Conservation (phyloP, 2,888 invertebrate genomes). For the Caenorhabditis sp. region DNA sequence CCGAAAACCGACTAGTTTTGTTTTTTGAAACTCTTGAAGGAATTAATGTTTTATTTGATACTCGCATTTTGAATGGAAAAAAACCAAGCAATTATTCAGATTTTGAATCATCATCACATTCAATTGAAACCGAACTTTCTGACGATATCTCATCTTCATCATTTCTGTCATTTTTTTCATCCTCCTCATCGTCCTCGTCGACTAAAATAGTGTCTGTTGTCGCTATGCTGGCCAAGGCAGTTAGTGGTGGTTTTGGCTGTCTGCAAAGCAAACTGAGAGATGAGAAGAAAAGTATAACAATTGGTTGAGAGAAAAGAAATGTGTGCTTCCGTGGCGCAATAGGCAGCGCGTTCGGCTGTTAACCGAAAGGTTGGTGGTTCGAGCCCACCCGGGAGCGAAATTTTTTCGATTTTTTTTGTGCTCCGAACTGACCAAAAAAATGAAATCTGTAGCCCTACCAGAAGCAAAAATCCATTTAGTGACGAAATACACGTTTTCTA, state of each 20-base stretch:
- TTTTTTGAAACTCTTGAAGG: no score
- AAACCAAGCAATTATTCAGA: conserved; percentile 8
- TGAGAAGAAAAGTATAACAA: conserved; percentile 10
- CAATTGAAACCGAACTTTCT: conserved; percentile 31
- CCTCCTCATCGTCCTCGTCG: conserved; percentile 23
- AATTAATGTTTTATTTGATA: no score
- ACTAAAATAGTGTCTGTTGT: conserved; percentile 41
- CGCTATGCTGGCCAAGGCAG: conserved; percentile 40
- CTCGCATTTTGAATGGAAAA: conserved; percentile 3
- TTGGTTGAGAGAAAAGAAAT: not conserved
- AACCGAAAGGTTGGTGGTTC: conserved; percentile 65
- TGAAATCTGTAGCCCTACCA: no score
- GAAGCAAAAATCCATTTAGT: no score
- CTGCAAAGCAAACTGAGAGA: conserved; percentile 4
- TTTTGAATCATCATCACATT: conserved; percentile 4
- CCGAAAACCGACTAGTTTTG: not conserved
- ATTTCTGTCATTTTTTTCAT: conserved; percentile 3
- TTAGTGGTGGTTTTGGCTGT: conserved; percentile 25
- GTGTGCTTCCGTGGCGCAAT: conserved; percentile 16
- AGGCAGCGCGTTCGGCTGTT: conserved; percentile 20
- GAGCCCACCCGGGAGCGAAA: conserved; percentile 58
- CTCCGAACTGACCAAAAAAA: no score
- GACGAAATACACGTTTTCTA: no score
- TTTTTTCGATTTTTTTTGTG: no score
- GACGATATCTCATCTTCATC: conserved; percentile 25